These are phyloP conservation scores for Nestor notabilis DNA, from an alignment of 2,113 vertebrate species.

Conservation along the genomic window DNA sequence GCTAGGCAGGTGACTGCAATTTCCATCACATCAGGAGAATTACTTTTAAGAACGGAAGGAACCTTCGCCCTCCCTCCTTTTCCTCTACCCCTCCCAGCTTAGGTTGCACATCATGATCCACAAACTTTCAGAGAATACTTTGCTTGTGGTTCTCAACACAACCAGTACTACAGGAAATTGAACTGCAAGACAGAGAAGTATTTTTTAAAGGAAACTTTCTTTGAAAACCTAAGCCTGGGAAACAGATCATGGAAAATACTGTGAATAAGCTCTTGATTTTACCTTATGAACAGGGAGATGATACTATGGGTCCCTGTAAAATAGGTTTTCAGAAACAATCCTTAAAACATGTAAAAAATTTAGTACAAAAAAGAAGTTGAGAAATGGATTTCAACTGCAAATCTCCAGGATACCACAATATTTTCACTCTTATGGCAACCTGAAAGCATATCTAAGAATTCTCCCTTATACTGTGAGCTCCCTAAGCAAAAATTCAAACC, in stretches of 20 bases:
- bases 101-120: conserved; percentile 35
- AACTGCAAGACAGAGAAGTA: conserved; percentile 61
- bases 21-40: conserved; percentile 64
- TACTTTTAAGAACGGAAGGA: conserved; percentile 65
- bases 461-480: background rate
- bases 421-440: background rate
- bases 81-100: conserved; percentile 53
- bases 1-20: conserved; percentile 60
- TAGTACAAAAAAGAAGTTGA: background rate
- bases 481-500: background rate
- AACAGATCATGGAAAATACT: conserved; percentile 71
- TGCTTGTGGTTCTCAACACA: conserved; percentile 49
- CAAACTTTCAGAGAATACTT: conserved; percentile 37
- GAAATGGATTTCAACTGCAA: background rate
- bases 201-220: conserved; percentile 63
- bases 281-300: conserved; percentile 44
- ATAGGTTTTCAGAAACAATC: conserved; percentile 41
- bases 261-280: conserved; percentile 62
- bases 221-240: conserved; percentile 59
- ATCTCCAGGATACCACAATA: background rate
- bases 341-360: conserved; percentile 19
- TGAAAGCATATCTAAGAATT: background rate
- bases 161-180: conserved; percentile 73
- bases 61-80: conserved; percentile 57
- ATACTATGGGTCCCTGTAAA: conserved; percentile 5